These are phyloP conservation scores for Mormyrops boulengeri DNA, from an alignment of 2,797 vertebrate species.

Conservation along the genomic window DNA sequence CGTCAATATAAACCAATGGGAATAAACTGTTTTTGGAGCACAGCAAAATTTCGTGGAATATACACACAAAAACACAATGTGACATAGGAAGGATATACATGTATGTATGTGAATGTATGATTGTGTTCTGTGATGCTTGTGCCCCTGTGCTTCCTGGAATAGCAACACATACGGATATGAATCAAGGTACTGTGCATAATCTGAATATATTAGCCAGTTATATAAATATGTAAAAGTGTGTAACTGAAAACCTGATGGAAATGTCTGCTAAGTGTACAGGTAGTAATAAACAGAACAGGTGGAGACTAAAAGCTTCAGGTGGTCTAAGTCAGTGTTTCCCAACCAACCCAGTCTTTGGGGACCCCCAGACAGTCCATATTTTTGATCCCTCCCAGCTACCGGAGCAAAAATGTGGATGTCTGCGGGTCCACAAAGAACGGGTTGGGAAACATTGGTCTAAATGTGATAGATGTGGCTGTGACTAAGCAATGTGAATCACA, in stretches of 20 bases:
- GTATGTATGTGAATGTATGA: not conserved
- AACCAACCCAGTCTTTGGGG: not conserved
- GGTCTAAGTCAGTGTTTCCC: not conserved
- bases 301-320: not conserved
- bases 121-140: not conserved
- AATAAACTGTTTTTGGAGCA: not conserved
- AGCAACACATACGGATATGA: not conserved
- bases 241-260: not conserved
- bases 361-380: not conserved
- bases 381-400: not conserved
- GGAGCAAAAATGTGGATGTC: not conserved
- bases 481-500: not conserved
- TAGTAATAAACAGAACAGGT: not conserved
- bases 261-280: not conserved
- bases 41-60: not conserved
- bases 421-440: not conserved
- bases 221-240: not conserved
- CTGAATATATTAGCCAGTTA: conserved; percentile 3
- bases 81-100: not conserved
- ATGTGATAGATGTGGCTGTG: not conserved
- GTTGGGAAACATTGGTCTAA: not conserved
- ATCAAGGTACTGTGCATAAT: conserved; percentile 7
- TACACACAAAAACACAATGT: not conserved
- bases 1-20: not conserved
- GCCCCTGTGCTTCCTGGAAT: not conserved